phyloP scores from a whole-genome alignment of 2,888 invertebrate species.

The Chrysina gloriosa region DNA sequence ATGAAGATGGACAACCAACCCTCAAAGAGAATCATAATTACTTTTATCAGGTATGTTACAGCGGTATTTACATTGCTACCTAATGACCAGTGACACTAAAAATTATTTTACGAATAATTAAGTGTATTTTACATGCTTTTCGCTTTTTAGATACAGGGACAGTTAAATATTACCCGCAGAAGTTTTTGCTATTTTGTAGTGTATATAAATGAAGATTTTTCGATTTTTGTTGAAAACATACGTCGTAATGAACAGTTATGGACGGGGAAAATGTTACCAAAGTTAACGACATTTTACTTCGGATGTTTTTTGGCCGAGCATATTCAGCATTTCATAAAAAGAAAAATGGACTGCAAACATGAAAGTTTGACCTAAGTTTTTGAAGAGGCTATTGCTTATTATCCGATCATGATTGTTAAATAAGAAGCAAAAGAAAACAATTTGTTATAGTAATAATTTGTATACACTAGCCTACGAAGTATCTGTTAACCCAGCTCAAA shows the following conservation, averaged over 20 bases:
- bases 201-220: background rate
- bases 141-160: conserved; percentile 33
- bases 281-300: conserved; percentile 16
- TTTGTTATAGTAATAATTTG: no score
- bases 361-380: no score
- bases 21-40: conserved; percentile 20
- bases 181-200: conserved; percentile 36
- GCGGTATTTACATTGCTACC: background rate
- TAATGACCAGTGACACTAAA: background rate
- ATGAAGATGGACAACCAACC: background rate
- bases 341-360: background rate
- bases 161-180: conserved; percentile 20
- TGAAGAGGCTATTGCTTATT: no score
- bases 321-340: background rate
- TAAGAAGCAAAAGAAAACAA: no score
- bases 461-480: no score
- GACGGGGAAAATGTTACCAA: conserved; percentile 12
- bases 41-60: conserved; percentile 25
- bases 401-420: no score
- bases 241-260: conserved; percentile 2
- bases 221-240: conserved; percentile 6
- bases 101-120: background rate
- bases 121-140: background rate
- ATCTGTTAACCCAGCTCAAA: no score
- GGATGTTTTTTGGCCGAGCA: background rate